phyloP scores from a whole-genome alignment of 1,140 invertebrate genomes.

The Capitella teleta region DNA sequence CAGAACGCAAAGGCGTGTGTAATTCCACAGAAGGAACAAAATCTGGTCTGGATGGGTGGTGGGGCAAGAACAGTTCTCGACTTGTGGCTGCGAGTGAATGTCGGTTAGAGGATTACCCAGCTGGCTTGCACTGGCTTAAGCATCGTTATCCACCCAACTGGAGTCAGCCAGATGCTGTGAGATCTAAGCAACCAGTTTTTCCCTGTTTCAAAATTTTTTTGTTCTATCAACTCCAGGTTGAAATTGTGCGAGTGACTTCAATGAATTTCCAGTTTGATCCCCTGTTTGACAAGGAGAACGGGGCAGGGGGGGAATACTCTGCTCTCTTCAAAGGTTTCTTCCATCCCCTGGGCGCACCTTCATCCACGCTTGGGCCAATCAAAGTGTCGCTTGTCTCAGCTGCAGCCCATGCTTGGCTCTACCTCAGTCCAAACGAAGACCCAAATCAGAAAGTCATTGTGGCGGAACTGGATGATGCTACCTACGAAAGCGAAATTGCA shows the following conservation, averaged over 20 bases:
- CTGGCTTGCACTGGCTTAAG: conserved; percentile 76
- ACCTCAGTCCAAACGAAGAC: conserved; percentile 27
- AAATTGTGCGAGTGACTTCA: conserved; percentile 71
- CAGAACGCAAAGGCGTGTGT: background rate
- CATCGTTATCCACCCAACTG: conserved; percentile 75
- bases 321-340: conserved; percentile 62
- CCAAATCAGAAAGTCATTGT: conserved; percentile 15
- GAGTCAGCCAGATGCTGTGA: conserved; percentile 65
- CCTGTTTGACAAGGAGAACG: conserved; percentile 51
- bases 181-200: conserved; percentile 1
- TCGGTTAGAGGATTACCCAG: conserved; percentile 62
- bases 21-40: conserved; percentile 48
- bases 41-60: conserved; percentile 72
- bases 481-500: conserved; percentile 10
- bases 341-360: conserved; percentile 59
- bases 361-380: conserved; percentile 25
- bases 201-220: background rate
- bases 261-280: conserved; percentile 59
- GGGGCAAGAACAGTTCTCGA: conserved; percentile 71
- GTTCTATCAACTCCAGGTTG: conserved; percentile 31
- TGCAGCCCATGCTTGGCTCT: conserved; percentile 19
- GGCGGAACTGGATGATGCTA: conserved; percentile 13
- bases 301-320: conserved; percentile 49
- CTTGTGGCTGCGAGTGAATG: conserved; percentile 60
- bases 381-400: conserved; percentile 17